Conservation (phyloP, 1,140 invertebrate species). For the Heterodera schachtii region DNA sequence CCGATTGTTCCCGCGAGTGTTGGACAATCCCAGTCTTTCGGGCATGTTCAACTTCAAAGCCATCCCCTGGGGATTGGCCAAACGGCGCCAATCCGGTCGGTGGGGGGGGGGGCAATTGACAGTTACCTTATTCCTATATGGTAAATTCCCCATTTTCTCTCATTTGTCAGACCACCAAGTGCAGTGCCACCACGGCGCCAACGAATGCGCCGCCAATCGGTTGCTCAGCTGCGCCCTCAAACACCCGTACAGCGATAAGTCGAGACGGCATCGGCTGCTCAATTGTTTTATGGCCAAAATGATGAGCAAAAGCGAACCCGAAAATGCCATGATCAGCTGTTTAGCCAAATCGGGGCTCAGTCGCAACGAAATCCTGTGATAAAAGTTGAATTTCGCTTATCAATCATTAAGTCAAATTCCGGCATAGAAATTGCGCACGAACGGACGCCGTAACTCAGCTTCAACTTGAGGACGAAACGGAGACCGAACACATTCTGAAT, state of each 20-base stretch:
- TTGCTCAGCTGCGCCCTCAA: slow-evolving; percentile 32
- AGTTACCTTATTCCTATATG: background rate
- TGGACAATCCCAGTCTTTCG: slow-evolving; percentile 15
- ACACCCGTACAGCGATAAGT: slow-evolving; percentile 9
- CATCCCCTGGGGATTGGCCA: slow-evolving; percentile 43
- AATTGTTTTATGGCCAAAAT: slow-evolving; percentile 43
- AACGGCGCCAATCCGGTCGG: slow-evolving; percentile 28
- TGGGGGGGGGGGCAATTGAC: background rate
- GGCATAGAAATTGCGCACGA: slow-evolving; percentile 24
- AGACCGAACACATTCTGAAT: slow-evolving; percentile 33
- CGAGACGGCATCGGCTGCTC: slow-evolving; percentile 13
- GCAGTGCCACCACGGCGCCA: slow-evolving; percentile 37
- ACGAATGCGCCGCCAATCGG: slow-evolving; percentile 38
- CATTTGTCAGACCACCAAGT: slow-evolving; percentile 11
- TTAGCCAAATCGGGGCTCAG: slow-evolving; percentile 12
- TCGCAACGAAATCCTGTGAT: slow-evolving; percentile 23
- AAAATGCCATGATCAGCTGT: slow-evolving; percentile 27
- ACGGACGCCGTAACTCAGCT: background rate
- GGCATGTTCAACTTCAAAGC: slow-evolving; percentile 38
- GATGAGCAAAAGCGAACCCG: slow-evolving; percentile 28
- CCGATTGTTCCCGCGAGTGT: slow-evolving; percentile 33
- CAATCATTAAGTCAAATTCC: slow-evolving; percentile 14
- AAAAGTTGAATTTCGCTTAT: background rate
- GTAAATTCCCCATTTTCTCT: background rate
- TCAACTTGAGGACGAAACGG: slow-evolving; percentile 33